Evolutionary conservation across 2,888 invertebrate species (phyloP).

Genomic region (Caenorhabditis panamensis): DNA sequence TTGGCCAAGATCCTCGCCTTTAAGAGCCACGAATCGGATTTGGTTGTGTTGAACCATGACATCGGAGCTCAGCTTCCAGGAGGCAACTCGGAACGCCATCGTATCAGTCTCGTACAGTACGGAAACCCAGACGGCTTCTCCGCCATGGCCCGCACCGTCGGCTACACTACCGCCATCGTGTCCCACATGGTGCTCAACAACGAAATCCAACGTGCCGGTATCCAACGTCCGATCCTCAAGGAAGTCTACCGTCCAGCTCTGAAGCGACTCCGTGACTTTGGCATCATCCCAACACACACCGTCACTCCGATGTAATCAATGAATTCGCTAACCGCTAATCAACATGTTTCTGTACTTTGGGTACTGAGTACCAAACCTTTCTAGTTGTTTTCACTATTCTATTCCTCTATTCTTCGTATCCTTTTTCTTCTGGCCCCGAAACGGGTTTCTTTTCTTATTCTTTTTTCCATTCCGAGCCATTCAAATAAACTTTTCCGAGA

Average conservation of each 20-base stretch:
- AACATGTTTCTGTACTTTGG: conserved; percentile 13
- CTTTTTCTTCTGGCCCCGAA: background rate
- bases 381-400: conserved; percentile 7
- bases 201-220: conserved; percentile 97
- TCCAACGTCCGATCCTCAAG: conserved; percentile 91
- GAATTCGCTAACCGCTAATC: background rate
- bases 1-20: conserved; percentile 81
- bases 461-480: background rate
- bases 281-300: conserved; percentile 76
- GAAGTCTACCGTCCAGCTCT: conserved; percentile 94
- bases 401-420: background rate
- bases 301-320: conserved; percentile 63
- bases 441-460: conserved; percentile 6
- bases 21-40: conserved; percentile 89
- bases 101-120: conserved; percentile 89
- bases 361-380: conserved; percentile 18
- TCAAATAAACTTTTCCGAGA: background rate
- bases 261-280: conserved; percentile 86
- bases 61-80: conserved; percentile 94
- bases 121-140: conserved; percentile 87
- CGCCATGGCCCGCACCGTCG: conserved; percentile 96
- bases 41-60: conserved; percentile 94
- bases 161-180: conserved; percentile 94
- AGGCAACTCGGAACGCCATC: conserved; percentile 86
- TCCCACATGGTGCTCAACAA: conserved; percentile 98